Evolutionary conservation across 2,888 invertebrate genomes (phyloP).

Genomic region (Dysmachus trigonus): DNA sequence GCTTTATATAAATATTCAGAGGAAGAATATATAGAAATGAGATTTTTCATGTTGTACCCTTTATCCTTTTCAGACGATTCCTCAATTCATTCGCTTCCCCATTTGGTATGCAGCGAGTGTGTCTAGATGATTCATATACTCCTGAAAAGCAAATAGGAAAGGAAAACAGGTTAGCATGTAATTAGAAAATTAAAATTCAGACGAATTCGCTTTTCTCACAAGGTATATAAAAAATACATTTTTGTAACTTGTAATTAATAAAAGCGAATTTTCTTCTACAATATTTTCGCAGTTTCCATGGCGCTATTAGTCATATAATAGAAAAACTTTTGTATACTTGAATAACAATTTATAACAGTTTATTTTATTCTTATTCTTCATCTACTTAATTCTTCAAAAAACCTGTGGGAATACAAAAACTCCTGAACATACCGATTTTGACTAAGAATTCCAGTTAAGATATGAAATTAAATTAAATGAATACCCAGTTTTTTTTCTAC

Average conservation of each 20-base stretch:
- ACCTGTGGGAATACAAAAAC: not conserved
- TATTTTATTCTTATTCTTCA: not conserved
- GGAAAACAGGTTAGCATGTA: not conserved
- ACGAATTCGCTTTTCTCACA: not conserved
- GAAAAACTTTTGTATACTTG: not conserved
- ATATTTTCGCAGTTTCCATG: conserved; percentile 23
- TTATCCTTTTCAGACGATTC: not conserved
- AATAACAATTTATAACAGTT: not conserved
- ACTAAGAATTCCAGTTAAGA: not conserved
- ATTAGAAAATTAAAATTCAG: not conserved
- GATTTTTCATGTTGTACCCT: not conserved
- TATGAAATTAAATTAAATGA: not conserved
- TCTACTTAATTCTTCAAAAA: not conserved
- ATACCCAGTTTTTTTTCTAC: not conserved
- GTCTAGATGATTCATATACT: not conserved
- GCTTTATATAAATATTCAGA: not conserved
- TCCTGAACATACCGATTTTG: not conserved
- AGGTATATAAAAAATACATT: not conserved
- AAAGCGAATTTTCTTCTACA: not conserved
- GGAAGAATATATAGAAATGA: not conserved
- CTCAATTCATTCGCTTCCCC: not conserved
- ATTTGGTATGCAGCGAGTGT: not conserved
- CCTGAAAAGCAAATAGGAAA: not conserved
- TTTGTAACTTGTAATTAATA: conserved; percentile 1
- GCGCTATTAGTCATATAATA: not conserved